Conservation (phyloP, 2,797 vertebrate species). For the Lutjanus argentimaculatus region DNA sequence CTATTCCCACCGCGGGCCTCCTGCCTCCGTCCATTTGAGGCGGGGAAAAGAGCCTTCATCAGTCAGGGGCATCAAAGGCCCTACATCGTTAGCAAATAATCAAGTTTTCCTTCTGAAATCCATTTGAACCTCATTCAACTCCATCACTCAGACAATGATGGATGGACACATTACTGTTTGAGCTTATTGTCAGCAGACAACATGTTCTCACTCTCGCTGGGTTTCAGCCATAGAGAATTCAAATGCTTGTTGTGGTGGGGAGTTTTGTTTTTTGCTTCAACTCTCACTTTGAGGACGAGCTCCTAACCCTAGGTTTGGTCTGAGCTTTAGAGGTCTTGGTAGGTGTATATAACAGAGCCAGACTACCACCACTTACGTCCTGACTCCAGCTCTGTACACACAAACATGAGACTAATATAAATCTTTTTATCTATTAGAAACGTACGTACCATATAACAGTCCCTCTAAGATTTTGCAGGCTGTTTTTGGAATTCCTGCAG, state of each 20-base stretch:
- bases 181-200: slow-evolving; percentile 1
- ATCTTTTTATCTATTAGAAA: neutral
- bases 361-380: too few species aligned
- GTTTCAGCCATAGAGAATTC: neutral
- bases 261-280: neutral
- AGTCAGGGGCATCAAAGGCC: slow-evolving; percentile 48
- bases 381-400: neutral
- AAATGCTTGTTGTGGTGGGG: neutral
- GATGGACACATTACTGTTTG: slow-evolving; percentile 15
- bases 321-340: too few species aligned
- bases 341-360: too few species aligned
- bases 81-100: slow-evolving; percentile 50
- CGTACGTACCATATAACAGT: too few species aligned
- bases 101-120: slow-evolving; percentile 16
- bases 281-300: too few species aligned
- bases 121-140: slow-evolving; percentile 6
- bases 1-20: slow-evolving; percentile 18
- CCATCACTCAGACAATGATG: slow-evolving; percentile 19
- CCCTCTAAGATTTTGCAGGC: too few species aligned
- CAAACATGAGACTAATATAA: neutral
- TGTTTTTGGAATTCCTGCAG: too few species aligned
- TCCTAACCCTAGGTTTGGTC: too few species aligned
- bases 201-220: neutral
- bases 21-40: slow-evolving; percentile 1
- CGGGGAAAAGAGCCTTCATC: slow-evolving; percentile 16